These are phyloP conservation scores for Parotia lawesii DNA, from an alignment of 2,113 vertebrate genomes.

Conservation along the genomic window DNA sequence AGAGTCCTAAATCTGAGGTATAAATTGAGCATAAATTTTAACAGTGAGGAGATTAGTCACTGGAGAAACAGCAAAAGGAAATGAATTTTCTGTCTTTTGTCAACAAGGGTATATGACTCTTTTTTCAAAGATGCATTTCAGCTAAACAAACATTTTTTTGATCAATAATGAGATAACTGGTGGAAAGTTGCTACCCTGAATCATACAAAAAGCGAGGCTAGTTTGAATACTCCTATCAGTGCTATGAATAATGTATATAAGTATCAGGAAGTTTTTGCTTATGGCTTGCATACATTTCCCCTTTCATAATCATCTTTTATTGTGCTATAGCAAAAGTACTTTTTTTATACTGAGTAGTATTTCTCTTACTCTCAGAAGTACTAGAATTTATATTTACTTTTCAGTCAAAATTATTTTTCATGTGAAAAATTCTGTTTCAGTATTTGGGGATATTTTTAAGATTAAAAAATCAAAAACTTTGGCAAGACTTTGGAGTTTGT, in stretches of 20 bases:
- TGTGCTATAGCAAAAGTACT: background rate
- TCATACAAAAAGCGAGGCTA: background rate
- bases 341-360: background rate
- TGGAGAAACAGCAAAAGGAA: background rate
- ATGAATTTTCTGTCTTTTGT: background rate
- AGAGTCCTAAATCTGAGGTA: background rate
- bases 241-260: slow-evolving; percentile 24
- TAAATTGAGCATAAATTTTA: background rate
- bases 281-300: slow-evolving; percentile 6
- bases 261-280: slow-evolving; percentile 26
- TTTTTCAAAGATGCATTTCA: background rate
- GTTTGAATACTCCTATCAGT: slow-evolving; percentile 20
- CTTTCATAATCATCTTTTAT: slow-evolving; percentile 50
- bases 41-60: background rate
- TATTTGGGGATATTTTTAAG: background rate
- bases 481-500: background rate
- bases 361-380: background rate
- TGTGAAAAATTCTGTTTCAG: background rate
- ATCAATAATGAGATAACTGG: background rate
- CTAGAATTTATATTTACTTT: background rate
- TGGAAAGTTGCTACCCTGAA: background rate
- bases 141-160: background rate
- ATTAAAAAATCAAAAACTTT: background rate
- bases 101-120: background rate
- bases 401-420: background rate